Conservation (phyloP, 2,888 invertebrate genomes). For the Diadegma fenestrale region DNA sequence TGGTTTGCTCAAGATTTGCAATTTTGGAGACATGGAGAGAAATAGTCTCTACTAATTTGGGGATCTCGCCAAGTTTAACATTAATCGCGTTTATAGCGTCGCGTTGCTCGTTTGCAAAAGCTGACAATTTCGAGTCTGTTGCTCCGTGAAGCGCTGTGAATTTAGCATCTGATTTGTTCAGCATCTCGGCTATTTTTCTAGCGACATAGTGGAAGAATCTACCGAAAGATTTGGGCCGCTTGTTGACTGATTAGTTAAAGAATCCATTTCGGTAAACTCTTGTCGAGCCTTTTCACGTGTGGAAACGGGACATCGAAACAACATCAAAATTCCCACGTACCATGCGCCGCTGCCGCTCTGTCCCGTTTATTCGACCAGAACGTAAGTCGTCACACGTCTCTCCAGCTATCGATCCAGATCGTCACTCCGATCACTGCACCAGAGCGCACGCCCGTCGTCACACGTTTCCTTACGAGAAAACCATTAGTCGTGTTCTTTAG, state of each 20-base stretch:
- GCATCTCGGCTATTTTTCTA: not conserved
- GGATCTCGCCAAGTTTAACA: not conserved
- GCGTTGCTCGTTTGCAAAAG: not conserved
- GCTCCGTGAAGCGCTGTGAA: not conserved
- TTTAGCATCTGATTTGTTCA: not conserved
- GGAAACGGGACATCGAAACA: conserved; percentile 87
- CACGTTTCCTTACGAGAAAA: no score
- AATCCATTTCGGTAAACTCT: not conserved
- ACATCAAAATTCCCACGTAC: conserved; percentile 86
- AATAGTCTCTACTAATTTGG: not conserved
- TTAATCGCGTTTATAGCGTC: not conserved
- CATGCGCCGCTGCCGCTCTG: conserved; percentile 84
- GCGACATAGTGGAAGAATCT: not conserved
- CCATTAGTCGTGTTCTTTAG: no score
- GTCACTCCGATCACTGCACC: conserved; percentile 87
- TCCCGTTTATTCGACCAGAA: conserved; percentile 86
- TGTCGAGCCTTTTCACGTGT: conserved; percentile 85
- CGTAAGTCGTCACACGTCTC: conserved; percentile 86
- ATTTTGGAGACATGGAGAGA: not conserved
- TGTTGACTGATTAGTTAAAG: no score
- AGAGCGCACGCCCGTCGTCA: no score
- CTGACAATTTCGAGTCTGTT: not conserved
- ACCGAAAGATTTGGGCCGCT: no score
- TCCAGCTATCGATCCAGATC: conserved; percentile 87
- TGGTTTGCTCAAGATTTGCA: not conserved